Evolutionary conservation across 2,888 invertebrate genomes (phyloP).

Genomic region (Amiota minor): DNA sequence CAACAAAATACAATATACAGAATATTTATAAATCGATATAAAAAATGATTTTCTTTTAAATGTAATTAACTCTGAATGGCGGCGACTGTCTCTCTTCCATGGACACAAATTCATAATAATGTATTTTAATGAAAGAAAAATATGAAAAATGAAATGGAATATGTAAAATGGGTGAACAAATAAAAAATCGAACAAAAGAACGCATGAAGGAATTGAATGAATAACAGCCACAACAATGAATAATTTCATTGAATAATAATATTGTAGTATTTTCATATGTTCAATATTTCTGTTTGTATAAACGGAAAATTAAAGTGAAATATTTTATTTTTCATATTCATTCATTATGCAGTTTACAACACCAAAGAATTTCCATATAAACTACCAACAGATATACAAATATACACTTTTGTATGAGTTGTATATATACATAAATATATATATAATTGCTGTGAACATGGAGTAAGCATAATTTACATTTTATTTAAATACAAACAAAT

Average conservation of each 20-base stretch:
- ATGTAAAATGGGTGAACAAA: not conserved
- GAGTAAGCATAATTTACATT: not conserved
- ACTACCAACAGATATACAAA: no score
- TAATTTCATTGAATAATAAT: constrained; percentile 2
- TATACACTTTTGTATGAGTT: not conserved
- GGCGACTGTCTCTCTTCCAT: not conserved
- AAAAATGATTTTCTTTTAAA: constrained; percentile 5
- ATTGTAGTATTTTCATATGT: no score
- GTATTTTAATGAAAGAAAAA: constrained; percentile 3
- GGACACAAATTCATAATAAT: not conserved
- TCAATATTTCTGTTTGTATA: not conserved
- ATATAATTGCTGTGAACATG: not conserved
- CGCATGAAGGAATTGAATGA: not conserved
- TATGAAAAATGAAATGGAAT: not conserved
- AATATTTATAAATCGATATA: constrained; percentile 11
- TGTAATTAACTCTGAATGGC: constrained; percentile 1
- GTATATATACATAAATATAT: not conserved
- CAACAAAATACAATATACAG: not conserved
- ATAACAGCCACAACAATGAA: constrained; percentile 1
- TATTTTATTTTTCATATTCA: not conserved
- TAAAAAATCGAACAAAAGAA: not conserved
- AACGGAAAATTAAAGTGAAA: constrained; percentile 17
- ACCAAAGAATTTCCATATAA: no score
- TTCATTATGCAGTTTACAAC: no score
- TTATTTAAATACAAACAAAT: not conserved